Evolutionary conservation across 2,797 vertebrate species (phyloP), one percentile per base, ranked within the genome.

Genomic region (Delichon dasypus): DNA sequence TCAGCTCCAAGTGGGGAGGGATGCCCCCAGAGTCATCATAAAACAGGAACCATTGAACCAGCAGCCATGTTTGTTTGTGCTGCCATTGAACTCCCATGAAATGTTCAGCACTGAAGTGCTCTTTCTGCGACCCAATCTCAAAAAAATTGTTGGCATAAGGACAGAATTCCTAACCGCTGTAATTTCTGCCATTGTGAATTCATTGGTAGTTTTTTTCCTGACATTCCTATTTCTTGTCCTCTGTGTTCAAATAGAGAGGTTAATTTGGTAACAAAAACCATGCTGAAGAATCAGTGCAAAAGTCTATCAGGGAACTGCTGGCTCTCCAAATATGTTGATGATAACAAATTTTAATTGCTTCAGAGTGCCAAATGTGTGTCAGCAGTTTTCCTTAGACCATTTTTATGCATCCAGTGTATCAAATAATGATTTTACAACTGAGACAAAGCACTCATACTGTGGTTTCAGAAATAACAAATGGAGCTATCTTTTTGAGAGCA

Each of bases 341-440:
- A 40, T 72, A 89, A 80, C 36, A 71, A 80, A 50, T 82, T 82
- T 91, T 89, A 93, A 88, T 88, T 90, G 68, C 30, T 93, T 94
- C 65, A 65, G 23, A 72, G 23, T 72, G 73, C 62, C 60, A 88
- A 3, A 27, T 82, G 5, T 76, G 44, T 80, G 11, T 85, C 53
- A 85, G 25, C 61, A 80, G 17, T 77, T 94, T 90, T 32, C 29
- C 30, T 68, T 48, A 45, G 34, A 42, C 21, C 19, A 19, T 93
- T 87, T 64, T 83, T 78, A 85, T 0, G 0, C 58, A 77, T n/a
- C 40, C 27, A 48, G 4, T 54, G 26, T 78, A 80, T 95, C 61
- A 92, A 79, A 76, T 61, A 64, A 82, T 42, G 16, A 78, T 82
- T 76, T 89, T 77, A 88, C 15, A 72, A 21, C 50, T 57, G 44